Percentiles rank a stretch among this genome's conserved stretches.
These are phyloP conservation scores for Sceliomorpha sp. DNA, from an alignment of 2,888 invertebrate genomes.

Conservation along the genomic window DNA sequence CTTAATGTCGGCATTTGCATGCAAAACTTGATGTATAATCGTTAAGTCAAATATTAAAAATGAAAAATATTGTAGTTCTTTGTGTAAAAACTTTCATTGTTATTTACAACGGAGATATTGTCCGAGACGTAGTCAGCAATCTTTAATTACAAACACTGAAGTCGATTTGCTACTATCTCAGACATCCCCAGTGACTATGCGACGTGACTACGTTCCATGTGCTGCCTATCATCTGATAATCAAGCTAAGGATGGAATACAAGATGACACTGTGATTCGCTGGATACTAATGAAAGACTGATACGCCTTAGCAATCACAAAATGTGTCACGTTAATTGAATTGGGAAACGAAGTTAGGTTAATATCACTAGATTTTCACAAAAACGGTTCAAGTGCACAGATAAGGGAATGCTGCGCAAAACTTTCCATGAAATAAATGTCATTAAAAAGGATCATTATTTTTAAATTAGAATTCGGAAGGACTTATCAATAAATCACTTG, in stretches of 20 bases:
- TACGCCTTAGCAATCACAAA: slow-evolving; percentile 7
- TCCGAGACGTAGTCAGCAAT: slow-evolving; percentile 58
- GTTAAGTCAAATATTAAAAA: too few relatives aligned
- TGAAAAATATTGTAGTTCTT: too few relatives aligned
- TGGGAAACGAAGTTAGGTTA: not conserved
- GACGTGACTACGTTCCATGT: slow-evolving; percentile 51
- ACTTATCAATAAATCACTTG: too few relatives aligned
- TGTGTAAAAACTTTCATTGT: slow-evolving; percentile 20
- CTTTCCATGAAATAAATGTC: too few relatives aligned
- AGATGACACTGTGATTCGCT: slow-evolving; percentile 35
- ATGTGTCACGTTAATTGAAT: slow-evolving; percentile 1
- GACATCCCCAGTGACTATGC: slow-evolving; percentile 48
- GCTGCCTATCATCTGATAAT: slow-evolving; percentile 48
- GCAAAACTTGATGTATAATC: too few relatives aligned
- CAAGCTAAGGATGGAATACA: slow-evolving; percentile 45
- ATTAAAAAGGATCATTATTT: too few relatives aligned
- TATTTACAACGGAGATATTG: slow-evolving; percentile 40
- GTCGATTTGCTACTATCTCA: slow-evolving; percentile 54
- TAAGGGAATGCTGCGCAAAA: too few relatives aligned
- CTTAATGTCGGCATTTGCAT: too few relatives aligned
- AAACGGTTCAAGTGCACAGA: too few relatives aligned
- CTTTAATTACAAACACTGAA: slow-evolving; percentile 73
- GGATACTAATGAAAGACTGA: not conserved
- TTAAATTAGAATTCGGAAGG: too few relatives aligned
- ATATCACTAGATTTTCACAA: too few relatives aligned